Conservation (phyloP, 23 tunicate genomes). For the Trididemnum clinides region DNA sequence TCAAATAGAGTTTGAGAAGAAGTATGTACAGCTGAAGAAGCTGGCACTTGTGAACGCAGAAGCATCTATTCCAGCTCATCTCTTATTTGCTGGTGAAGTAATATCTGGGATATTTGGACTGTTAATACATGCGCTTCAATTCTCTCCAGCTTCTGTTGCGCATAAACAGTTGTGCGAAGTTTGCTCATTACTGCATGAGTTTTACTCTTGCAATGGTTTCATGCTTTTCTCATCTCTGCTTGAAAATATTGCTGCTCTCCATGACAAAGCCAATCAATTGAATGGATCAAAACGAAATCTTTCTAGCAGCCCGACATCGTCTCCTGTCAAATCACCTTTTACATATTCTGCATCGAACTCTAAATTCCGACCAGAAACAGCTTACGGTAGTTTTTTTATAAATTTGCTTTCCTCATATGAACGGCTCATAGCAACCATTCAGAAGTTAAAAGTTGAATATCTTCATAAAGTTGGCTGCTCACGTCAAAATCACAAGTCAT, state of each 20-base stretch:
- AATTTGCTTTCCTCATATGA: slow-evolving; percentile 23
- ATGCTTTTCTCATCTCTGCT: slow-evolving; percentile 37
- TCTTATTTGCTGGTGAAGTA: slow-evolving; percentile 41
- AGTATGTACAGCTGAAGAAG: neutral
- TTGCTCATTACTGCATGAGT: slow-evolving; percentile 70
- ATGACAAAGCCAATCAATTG: neutral
- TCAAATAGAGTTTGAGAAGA: neutral
- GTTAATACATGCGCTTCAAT: slow-evolving; percentile 18
- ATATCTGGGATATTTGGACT: slow-evolving; percentile 39
- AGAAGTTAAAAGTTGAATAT: slow-evolving; percentile 64
- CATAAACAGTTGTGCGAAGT: slow-evolving; percentile 54
- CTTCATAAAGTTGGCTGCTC: slow-evolving; percentile 72
- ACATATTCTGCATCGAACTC: neutral
- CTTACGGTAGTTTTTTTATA: neutral
- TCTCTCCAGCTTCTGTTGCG: neutral
- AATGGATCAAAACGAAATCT: neutral
- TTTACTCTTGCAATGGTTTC: slow-evolving; percentile 62
- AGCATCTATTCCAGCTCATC: slow-evolving; percentile 2
- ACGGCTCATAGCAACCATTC: slow-evolving; percentile 30
- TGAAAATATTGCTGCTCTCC: neutral
- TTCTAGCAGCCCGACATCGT: slow-evolving; percentile 3
- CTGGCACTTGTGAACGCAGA: slow-evolving; percentile 6
- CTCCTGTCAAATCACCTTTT: slow-evolving; percentile 11
- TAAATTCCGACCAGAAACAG: neutral
- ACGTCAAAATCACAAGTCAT: slow-evolving; percentile 59